A percentile compares a stretch with the other conserved stretches of the same genome.
Conservation (phyloP, 1,140 invertebrate species). For the Mamestra configurata region DNA sequence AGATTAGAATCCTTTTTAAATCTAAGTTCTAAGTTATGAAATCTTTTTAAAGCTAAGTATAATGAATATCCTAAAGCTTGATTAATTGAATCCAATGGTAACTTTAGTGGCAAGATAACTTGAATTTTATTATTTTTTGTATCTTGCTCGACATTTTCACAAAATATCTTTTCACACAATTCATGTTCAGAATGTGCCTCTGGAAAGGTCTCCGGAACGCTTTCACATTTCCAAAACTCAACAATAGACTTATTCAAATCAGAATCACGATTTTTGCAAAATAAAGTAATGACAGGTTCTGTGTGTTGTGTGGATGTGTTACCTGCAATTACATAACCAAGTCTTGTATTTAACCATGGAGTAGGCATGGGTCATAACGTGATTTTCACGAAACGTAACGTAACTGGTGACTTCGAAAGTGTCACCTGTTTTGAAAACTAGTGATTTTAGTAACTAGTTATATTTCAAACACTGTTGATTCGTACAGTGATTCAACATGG, state of each 20-base stretch:
- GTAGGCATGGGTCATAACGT: too few species aligned
- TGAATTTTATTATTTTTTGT: conserved; percentile 44
- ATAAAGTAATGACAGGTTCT: conserved; percentile 20
- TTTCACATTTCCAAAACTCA: conserved; percentile 50
- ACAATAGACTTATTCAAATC: conserved; percentile 47
- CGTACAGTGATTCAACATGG: too few species aligned
- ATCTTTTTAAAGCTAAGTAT: conserved; percentile 45
- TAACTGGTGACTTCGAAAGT: too few species aligned
- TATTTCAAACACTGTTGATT: too few species aligned
- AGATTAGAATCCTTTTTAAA: background rate
- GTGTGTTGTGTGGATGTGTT: conserved; percentile 26
- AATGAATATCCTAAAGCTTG: conserved; percentile 48
- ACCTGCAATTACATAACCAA: conserved; percentile 55
- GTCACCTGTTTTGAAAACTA: too few species aligned
- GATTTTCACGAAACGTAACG: too few species aligned
- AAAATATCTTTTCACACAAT: conserved; percentile 41
- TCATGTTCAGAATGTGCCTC: conserved; percentile 29
- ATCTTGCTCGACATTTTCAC: conserved; percentile 35
- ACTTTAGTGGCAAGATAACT: conserved; percentile 43
- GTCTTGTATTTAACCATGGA: conserved; percentile 52
- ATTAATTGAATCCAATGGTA: conserved; percentile 20
- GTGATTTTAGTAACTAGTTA: too few species aligned
- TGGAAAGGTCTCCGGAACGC: conserved; percentile 10
- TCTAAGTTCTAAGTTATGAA: conserved; percentile 51
- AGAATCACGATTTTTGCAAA: conserved; percentile 33